These are phyloP conservation scores for Alectoris magna DNA, from an alignment of 2,797 vertebrate genomes.

Conservation along the genomic window DNA sequence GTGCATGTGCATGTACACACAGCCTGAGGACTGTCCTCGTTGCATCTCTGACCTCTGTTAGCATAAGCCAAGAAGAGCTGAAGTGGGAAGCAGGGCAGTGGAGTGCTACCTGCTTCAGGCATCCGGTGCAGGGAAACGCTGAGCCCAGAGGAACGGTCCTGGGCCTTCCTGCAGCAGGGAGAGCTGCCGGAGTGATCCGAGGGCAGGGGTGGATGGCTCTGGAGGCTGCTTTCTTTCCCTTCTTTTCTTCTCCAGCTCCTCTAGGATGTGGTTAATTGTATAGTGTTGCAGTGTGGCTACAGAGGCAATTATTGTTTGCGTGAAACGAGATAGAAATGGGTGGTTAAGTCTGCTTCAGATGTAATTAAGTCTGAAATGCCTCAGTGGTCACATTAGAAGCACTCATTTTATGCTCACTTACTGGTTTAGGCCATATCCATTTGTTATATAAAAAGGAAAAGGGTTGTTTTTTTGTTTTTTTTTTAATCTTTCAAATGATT, in stretches of 20 bases:
- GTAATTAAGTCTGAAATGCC: conserved; percentile 68
- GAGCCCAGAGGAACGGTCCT: background rate
- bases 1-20: background rate
- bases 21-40: background rate
- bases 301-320: conserved; percentile 31
- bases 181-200: fast-evolving
- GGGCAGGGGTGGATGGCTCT: background rate
- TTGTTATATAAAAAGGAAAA: conserved; percentile 36
- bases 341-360: conserved; percentile 53
- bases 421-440: conserved; percentile 33
- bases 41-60: background rate
- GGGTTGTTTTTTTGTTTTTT: background rate
- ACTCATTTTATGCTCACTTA: conserved; percentile 41
- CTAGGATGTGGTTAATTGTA: conserved; percentile 66
- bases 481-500: conserved; percentile 6
- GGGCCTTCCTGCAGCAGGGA: background rate
- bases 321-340: conserved; percentile 54
- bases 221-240: background rate
- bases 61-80: background rate
- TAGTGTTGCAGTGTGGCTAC: background rate
- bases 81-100: background rate
- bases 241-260: background rate
- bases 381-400: conserved; percentile 59
- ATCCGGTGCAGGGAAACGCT: background rate
- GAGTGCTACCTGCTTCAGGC: background rate